Conservation (phyloP, 2,113 vertebrate genomes). For the Felis chaus region DNA sequence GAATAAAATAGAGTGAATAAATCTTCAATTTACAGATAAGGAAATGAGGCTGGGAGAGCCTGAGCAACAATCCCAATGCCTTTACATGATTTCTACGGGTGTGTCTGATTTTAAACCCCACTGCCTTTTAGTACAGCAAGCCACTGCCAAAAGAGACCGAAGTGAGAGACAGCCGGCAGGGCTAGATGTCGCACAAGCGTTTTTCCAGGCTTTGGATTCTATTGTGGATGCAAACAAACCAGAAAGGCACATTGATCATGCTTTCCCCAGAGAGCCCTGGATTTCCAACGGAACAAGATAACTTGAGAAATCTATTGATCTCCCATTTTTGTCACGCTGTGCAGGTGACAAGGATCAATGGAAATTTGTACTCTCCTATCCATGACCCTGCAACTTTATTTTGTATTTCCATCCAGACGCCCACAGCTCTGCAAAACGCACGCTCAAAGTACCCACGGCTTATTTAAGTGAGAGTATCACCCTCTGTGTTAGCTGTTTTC, state of each 20-base stretch:
- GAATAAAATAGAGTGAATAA: neutral
- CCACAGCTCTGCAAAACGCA: neutral
- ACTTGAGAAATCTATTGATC: conserved; percentile 23
- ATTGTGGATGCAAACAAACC: neutral
- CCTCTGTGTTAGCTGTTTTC: neutral
- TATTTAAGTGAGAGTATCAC: neutral
- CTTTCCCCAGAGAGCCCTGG: neutral
- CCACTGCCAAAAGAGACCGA: neutral
- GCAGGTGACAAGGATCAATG: neutral
- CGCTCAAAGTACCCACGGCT: neutral
- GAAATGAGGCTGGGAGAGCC: neutral
- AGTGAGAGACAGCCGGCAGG: neutral
- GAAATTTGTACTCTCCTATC: neutral
- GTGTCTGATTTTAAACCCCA: neutral
- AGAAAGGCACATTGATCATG: neutral
- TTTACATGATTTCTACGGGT: neutral
- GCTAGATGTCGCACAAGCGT: too few relatives aligned
- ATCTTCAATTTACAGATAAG: neutral
- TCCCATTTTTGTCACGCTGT: neutral
- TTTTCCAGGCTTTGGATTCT: neutral
- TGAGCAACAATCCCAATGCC: neutral
- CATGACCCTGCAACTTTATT: neutral
- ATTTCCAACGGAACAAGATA: neutral
- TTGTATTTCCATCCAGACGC: neutral
- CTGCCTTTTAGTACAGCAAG: neutral